phyloP scores from a whole-genome alignment of 2,888 invertebrate species.

The Megalurothrips usitatus region DNA sequence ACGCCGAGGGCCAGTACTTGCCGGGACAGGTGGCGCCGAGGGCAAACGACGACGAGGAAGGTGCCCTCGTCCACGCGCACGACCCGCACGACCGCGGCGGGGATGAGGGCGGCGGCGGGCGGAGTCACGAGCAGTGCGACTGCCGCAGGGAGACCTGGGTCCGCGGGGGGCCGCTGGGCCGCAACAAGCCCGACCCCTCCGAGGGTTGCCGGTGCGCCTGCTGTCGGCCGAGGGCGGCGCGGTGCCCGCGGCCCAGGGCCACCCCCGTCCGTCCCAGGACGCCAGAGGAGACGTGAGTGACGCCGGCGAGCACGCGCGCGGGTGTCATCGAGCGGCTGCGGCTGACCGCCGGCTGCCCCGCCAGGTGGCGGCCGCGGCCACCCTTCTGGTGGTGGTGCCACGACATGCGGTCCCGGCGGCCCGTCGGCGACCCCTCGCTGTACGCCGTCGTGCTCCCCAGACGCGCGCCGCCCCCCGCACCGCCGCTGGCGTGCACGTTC shows the following conservation, averaged over 20 bases:
- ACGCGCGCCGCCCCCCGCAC: background rate
- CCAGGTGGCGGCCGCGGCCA: background rate
- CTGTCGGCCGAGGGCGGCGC: background rate
- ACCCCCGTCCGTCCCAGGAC: background rate
- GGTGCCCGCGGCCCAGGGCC: background rate
- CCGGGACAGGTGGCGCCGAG: background rate
- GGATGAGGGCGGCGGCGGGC: background rate
- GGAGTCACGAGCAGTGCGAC: background rate
- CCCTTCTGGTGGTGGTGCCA: slow-evolving; percentile 23
- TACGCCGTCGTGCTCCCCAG: background rate
- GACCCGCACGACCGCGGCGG: background rate
- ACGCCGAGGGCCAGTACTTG: background rate
- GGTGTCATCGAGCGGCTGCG: too few relatives aligned
- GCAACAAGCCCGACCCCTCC: background rate
- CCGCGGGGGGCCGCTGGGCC: background rate
- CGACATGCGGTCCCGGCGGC: background rate
- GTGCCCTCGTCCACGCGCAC: too few relatives aligned
- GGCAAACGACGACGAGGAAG: background rate
- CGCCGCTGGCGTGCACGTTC: background rate
- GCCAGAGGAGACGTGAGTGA: background rate
- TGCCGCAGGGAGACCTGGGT: background rate
- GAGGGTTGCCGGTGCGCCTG: background rate
- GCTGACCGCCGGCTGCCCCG: background rate
- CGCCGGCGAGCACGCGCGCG: background rate
- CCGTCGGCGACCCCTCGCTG: background rate